phyloP scores from a whole-genome alignment of 2,113 vertebrate genomes.

The Talpa occidentalis region DNA sequence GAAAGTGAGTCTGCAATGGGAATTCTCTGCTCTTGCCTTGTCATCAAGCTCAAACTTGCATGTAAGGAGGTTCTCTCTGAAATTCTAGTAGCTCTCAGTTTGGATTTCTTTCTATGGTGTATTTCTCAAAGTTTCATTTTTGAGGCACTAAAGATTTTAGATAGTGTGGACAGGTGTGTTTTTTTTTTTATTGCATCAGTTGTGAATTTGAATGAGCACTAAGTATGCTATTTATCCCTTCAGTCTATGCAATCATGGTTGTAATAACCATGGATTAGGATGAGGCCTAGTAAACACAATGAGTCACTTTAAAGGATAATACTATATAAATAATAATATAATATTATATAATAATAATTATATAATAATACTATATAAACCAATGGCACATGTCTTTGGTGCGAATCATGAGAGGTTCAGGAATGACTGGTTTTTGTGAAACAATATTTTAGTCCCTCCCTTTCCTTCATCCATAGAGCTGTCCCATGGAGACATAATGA shows the following conservation, averaged over 20 bases:
- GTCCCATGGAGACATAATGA: neutral
- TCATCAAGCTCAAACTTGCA: neutral
- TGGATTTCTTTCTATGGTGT: neutral
- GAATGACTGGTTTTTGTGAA: neutral
- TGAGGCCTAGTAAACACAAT: neutral
- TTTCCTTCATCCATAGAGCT: neutral
- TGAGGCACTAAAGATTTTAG: neutral
- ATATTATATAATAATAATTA: no score
- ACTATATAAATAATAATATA: neutral
- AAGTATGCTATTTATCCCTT: neutral
- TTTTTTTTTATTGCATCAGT: neutral
- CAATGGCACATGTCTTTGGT: neutral
- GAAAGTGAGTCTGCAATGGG: neutral
- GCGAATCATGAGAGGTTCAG: neutral
- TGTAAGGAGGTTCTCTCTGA: conserved; percentile 21
- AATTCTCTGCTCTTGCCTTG: neutral
- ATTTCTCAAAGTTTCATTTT: neutral
- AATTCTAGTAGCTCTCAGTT: neutral
- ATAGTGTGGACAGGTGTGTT: neutral
- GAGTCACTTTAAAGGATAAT: neutral
- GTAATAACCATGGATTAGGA: neutral
- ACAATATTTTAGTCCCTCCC: neutral
- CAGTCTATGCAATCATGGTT: neutral
- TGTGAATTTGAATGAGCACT: conserved; percentile 37
- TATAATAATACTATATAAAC: no score